Base-by-base conservation (phyloP, 1,140 invertebrate species). In the Phthorimaea operculella region DNA sequence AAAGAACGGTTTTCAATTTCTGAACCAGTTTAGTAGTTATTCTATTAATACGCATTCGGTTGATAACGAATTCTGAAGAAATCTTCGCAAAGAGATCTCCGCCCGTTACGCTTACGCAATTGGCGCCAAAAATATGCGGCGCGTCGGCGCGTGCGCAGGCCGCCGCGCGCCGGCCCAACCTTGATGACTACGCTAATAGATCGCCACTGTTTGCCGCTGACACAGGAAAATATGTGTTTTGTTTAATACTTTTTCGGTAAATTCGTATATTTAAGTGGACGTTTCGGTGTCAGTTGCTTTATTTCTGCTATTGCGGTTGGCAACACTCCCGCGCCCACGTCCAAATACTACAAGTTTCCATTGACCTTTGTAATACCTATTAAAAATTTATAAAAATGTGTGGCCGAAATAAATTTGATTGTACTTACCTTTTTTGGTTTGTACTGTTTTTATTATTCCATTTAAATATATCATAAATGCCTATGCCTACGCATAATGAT, bases 171-270 rank as follows among this genome's bases (percentile, higher is more conserved):
- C 33, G 55, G 52, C 52, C 49, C 58, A 62, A 62, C 65, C 68
- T 68, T 68, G 65, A 60, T 63, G 63, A 70, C 59, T 62, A 65
- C 65, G 54, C 51, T 65, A 65, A 68, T 63, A 63, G 65, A 70
- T 70, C 53, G 64, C 39, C 50, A 16, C 34, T 51, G 8, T 17
- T n/a, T 17, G 44, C 44, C 16, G 44, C 16, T 47, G 44, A 47
- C 44, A 47, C 44, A 47, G 16, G 44, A 47, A 47, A 47, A 47
- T 47, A 47, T 47, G 44, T 47, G 44, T 47, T 47, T 47, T 47
- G 44, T 47, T 47, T 47, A 47, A 47, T 14, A 47, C 44, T 47
- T 47, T 47, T 47, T 15, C 44, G 44, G 44, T 17, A 47, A 47
- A 17, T 47, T 47, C 44, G 44, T 47, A 16, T 47, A 47, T 47